These are phyloP conservation scores for Maylandia zebra DNA, from an alignment of 2,113 vertebrate genomes.

Conservation along the genomic window DNA sequence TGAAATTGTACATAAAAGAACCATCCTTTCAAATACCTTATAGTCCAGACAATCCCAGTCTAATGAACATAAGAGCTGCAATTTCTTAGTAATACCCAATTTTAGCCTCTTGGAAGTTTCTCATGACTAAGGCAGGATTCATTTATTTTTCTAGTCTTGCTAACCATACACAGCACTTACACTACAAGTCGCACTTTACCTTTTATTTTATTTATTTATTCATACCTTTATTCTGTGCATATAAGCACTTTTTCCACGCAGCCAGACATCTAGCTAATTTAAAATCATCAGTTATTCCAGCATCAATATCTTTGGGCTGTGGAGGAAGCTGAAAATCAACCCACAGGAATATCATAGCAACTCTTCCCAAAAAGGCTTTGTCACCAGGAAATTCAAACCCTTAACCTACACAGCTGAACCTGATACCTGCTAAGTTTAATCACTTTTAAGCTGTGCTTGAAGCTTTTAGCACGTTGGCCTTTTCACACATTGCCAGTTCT, in stretches of 20 bases:
- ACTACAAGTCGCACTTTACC: background rate
- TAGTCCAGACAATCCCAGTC: background rate
- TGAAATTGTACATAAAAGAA: background rate
- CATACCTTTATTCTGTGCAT: background rate
- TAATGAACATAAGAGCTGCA: background rate
- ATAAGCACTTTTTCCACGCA: background rate
- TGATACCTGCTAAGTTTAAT: background rate
- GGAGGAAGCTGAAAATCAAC: background rate
- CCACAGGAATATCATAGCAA: background rate
- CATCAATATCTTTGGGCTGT: background rate
- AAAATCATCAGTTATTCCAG: background rate
- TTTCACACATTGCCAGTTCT: background rate
- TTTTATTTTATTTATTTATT: background rate
- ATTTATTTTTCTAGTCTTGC: background rate
- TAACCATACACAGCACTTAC: background rate
- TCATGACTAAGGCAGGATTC: background rate
- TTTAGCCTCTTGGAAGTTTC: background rate
- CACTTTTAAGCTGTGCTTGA: background rate
- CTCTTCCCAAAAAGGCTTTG: background rate
- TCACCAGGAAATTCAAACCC: background rate
- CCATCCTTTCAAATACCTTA: background rate
- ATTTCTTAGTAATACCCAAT: background rate
- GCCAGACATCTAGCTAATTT: background rate
- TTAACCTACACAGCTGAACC: background rate
- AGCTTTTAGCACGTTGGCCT: background rate